Evolutionary conservation across 2,113 vertebrate species (phyloP), one percentile per base, ranked within the genome.

Genomic region (Sardina pilchardus): DNA sequence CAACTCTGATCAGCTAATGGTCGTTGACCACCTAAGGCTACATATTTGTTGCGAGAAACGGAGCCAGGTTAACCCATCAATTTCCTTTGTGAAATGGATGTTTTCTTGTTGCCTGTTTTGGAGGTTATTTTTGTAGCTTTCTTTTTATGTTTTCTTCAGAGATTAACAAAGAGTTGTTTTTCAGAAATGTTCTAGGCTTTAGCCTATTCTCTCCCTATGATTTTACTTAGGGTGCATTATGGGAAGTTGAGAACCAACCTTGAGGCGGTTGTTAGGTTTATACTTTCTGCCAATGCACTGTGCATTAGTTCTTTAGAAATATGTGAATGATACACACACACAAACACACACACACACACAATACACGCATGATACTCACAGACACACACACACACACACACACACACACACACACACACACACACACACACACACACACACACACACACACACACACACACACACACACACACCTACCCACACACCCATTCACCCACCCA

Each of bases 21-120:
- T 71, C 63, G n/a, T 71, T 71, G 63, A 71, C 63, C 63, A 71
- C 63, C 63, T 71, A 71, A 71, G 63, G 63, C 63, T 71, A 71
- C 63, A 71, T 71, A 71, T 71, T 71, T 71, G 63, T 71, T 71
- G 63, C 26, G 9, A 71, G 14, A 71, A 71, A 30, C 63, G 9
- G 26, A 67, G 63, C 7, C 63, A 71, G 63, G 63, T 71, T 34
- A 71, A 71, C 63, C 63, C 63, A 71, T 71, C 63, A 26, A 30
- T 71, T 71, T 34, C 26, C 26, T 30, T 71, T 71, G 63, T 71
- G 26, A 71, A 71, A 71, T 34, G 6, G 63, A 71, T 71, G 63
- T 34, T 71, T 71, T 63, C 63, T 24, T 71, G 63, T 71, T 30
- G 26, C 1, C 63, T 71, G 26, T 71, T 30, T 59, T 71, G 3